Evolutionary conservation across 2,113 vertebrate species (phyloP), one percentile per base, ranked within the genome.

Genomic region (Ptilorrhoa leucosticta): DNA sequence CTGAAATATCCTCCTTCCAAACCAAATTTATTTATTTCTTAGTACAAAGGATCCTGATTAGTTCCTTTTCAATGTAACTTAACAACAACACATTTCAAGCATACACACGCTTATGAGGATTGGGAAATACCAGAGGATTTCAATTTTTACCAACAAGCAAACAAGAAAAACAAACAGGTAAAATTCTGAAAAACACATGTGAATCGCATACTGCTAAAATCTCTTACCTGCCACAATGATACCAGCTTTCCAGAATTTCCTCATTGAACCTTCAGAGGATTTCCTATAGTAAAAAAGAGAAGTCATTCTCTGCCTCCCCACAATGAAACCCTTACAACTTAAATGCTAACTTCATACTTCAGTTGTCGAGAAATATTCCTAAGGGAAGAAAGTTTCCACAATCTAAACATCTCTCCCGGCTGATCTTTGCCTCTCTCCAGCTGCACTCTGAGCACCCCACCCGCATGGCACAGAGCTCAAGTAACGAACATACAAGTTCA

Each of bases 101-200:
- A 30, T 8, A 22, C 5, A 1, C 3, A 19, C 12, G 0, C 27
- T 64, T 44, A 47, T 0, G 3, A 83, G 35, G 26, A 71, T 37
- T 53, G 27, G 5, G 6, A 84, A 73, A 66, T 22, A 27, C 7
- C 16, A 1, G 3, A 57, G 23, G 31, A 45, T 44, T 76, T 44
- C 11, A 11, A 42, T 17, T 82, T 87, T 69, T 69, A 53, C 12
- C 31, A 57, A 65, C 11, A 73, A 60, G 31, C 14, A 72, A 84
- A 70, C 13, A 61, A 26, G 31, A 48, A 83, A 84, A 73, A 17
- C 1, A 1, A 70, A 42, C 7, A 13, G 6, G 12, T 19, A 50
- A 78, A 75, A 33, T 37, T 73, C 9, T 51, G 13, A 40, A 89
- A 73, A 57, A 19, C 2, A 14, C 7, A 30, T 2, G 15, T 66